Evolutionary conservation across 2,888 invertebrate species (phyloP), one percentile per base, ranked within the genome.

Genomic region (Petrolisthes cinctipes): DNA sequence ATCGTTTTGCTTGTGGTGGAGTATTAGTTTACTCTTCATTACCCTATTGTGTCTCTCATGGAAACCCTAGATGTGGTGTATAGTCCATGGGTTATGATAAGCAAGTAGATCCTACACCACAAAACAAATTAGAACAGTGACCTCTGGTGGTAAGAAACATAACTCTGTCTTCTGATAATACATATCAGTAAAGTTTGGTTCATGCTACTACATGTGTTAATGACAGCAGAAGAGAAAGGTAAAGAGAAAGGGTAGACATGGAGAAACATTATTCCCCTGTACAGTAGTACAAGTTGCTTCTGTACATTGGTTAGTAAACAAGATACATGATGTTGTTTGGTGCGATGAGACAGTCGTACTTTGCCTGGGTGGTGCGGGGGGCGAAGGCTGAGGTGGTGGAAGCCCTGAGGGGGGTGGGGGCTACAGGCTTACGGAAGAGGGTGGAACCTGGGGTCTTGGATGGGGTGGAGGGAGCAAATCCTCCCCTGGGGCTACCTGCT

Each of bases 361-460:
- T 89, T 71, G 86, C 82, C 85, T 86, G 89, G 51, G 57, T 89
- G 86, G 78, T 89, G 84, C 76, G 75, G 66, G 87, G 53, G 85
- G 53, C 73, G 86, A 61, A 73, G 82, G 87, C 71, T 76, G 83
- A 76, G 71, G 86, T 80, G 57, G 76, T 76, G 23, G 83, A 37
- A 73, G 83, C 73, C 87, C 76, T 88, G 73, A 86, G 56, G 23
- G 86, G 84, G 81, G 89, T 89, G 68, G 89, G 89, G 37, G 71
- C 86, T 78, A 89, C 54, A 20, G 89, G 86, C 80, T 89, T 86
- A 83, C 85, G 89, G 71, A 89, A 86, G 66, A 78, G 89, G 82
- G 82, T 86, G 78, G 78, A 80, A 66, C 75, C 75, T 54, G 53
- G 81, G 81, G 66, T 23, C n/a, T 66, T 75, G 73, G 71, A 71